These are phyloP conservation scores for Hyperoplus lanceolatus DNA, from an alignment of 2,797 vertebrate species.

Conservation along the genomic window DNA sequence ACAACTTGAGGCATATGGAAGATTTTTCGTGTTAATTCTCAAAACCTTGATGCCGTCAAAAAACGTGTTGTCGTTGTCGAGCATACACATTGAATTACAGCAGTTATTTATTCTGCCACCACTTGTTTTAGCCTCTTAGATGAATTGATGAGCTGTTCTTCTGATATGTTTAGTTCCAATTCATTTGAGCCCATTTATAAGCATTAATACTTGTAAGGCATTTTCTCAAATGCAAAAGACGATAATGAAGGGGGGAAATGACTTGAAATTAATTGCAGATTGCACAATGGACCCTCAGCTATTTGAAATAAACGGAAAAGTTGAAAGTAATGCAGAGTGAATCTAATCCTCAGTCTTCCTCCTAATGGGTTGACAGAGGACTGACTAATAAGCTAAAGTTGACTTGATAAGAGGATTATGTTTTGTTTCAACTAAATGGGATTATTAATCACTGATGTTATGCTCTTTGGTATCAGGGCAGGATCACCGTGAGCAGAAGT, in stretches of 20 bases:
- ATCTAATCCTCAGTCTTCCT: conserved; percentile 64
- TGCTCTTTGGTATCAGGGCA: conserved; percentile 53
- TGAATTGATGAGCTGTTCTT: neutral
- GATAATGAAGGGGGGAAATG: conserved; percentile 17
- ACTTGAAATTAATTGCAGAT: conserved; percentile 30
- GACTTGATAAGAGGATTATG: conserved; percentile 78
- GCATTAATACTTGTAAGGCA: neutral
- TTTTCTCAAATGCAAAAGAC: conserved; percentile 19
- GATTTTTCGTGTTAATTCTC: neutral
- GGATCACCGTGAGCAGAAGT: conserved; percentile 54
- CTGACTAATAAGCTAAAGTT: conserved; percentile 74
- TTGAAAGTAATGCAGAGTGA: conserved; percentile 62
- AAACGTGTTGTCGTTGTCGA: neutral
- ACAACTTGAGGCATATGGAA: neutral
- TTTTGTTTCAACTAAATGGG: conserved; percentile 78
- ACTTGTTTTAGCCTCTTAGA: neutral
- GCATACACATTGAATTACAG: neutral
- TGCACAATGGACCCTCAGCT: conserved; percentile 29
- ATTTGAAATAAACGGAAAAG: conserved; percentile 39
- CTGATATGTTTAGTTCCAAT: conserved; percentile 3
- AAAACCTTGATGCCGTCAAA: neutral
- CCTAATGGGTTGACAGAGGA: conserved; percentile 65
- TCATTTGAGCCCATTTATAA: neutral
- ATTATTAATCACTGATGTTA: conserved; percentile 63
- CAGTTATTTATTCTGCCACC: neutral